Base-by-base conservation (phyloP, 2,888 invertebrate species). In the Luperina testacea region DNA sequence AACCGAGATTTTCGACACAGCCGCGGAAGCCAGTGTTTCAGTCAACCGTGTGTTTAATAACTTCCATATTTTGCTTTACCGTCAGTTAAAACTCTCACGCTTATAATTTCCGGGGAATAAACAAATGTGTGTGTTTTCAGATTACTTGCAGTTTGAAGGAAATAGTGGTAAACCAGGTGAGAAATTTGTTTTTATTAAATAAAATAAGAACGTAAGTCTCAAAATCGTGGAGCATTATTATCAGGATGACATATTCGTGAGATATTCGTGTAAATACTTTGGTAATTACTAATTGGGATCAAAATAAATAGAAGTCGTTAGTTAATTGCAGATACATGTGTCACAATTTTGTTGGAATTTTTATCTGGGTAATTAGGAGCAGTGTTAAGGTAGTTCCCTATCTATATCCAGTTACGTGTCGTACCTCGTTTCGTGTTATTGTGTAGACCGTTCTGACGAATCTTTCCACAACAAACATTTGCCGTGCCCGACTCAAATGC, bases 401-500 rank as follows among this genome's bases (percentile, higher is more conserved):
- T 13, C 15, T 42, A 38, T 70, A 67, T 65, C 32, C 48, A 73
- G 61, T 71, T 59, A 6, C 57, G 9, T 59, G 42, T 20, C 13
- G 15, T 32, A 38, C 38, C 38, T 38, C 32, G 38, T 72, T 68
- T 68, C 32, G 11, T 77, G 72, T 75, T 78, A 75, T 80, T 88
- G 83, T 83, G 85, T 72, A 65, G 42, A 79, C 45, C 27, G 74
- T 77, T 78, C 84, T 77, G 72, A 79, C 78, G 72, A 80, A 77
- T 82, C 72, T 82, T 81, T 81, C 77, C 88, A 88, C 82, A 88
- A 88, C 87, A 87, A 88, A 68, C 59, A 69, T 77, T 81, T 81
- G 78, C 77, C 72, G 81, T 75, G 61, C 45, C 65, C 64, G 72
- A 75, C 76, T 83, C 67, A 72, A 72, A 80, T 72, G 71, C 78